phyloP scores from a whole-genome alignment of 1,140 invertebrate genomes.

The Eueides isabella region DNA sequence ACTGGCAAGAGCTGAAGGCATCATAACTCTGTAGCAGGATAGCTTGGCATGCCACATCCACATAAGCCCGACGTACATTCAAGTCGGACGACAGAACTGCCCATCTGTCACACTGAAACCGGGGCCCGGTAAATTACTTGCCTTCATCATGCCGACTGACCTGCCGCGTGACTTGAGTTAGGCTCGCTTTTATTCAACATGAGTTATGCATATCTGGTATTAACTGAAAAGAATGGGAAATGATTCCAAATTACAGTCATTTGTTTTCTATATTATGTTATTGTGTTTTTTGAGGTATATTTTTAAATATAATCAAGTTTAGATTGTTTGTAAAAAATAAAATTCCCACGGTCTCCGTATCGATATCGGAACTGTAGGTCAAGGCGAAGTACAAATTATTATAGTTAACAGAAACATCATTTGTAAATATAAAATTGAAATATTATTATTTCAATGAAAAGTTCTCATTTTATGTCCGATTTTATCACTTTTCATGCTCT shows the following conservation, averaged over 20 bases:
- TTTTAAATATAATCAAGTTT: not conserved
- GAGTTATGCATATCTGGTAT: constrained; percentile 28
- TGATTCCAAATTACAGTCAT: not conserved
- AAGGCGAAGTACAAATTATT: too few species aligned
- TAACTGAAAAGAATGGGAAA: constrained; percentile 20
- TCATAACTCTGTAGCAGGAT: constrained; percentile 23
- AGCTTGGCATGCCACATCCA: constrained; percentile 23
- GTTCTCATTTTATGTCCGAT: too few species aligned
- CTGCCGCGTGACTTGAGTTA: constrained; percentile 39
- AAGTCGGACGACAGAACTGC: constrained; percentile 26
- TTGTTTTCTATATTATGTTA: not conserved
- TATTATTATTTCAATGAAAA: too few species aligned
- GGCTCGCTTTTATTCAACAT: constrained; percentile 36
- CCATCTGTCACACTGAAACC: constrained; percentile 61
- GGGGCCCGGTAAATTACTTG: constrained; percentile 64
- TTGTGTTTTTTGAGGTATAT: not conserved
- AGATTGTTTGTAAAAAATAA: not conserved
- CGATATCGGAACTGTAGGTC: too few species aligned
- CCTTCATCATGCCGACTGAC: constrained; percentile 63
- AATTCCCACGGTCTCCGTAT: too few species aligned
- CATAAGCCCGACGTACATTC: constrained; percentile 30
- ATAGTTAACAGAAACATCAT: too few species aligned
- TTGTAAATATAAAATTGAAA: too few species aligned
- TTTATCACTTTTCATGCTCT: too few species aligned
- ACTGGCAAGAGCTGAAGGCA: constrained; percentile 25